These are phyloP conservation scores for Spea bombifrons DNA, from an alignment of 2,113 vertebrate species.

Conservation along the genomic window DNA sequence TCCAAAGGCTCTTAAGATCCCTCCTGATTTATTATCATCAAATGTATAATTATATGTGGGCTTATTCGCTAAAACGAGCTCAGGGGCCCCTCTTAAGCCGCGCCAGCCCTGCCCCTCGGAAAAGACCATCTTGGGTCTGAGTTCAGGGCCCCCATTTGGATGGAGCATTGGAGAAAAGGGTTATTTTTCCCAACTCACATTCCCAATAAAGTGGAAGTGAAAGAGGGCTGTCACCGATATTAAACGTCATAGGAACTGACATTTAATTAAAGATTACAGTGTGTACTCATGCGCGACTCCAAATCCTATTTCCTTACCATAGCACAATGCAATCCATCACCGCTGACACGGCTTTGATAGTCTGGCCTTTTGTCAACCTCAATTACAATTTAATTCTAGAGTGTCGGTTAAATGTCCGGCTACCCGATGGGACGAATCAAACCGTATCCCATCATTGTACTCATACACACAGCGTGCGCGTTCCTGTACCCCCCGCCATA, in stretches of 20 bases:
- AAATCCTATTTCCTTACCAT: background rate
- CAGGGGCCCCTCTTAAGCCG: too few relatives aligned
- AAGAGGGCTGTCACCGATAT: background rate
- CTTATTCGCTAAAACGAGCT: too few relatives aligned
- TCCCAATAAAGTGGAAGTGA: background rate
- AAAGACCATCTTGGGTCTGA: too few relatives aligned
- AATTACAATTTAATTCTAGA: slow-evolving; percentile 3
- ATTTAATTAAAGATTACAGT: slow-evolving; percentile 28
- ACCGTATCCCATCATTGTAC: background rate
- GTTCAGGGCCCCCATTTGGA: too few relatives aligned
- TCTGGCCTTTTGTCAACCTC: slow-evolving; percentile 11
- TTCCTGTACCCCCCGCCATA: background rate
- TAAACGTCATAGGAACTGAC: slow-evolving; percentile 12
- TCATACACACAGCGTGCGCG: background rate
- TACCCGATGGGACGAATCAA: background rate
- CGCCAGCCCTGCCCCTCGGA: too few relatives aligned
- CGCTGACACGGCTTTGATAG: slow-evolving; percentile 4
- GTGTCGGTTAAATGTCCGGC: slow-evolving; percentile 6
- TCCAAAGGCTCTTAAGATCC: too few relatives aligned
- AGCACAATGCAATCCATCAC: slow-evolving; percentile 24
- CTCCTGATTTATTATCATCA: too few relatives aligned
- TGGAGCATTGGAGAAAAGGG: too few relatives aligned
- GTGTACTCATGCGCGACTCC: background rate
- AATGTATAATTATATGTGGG: too few relatives aligned
- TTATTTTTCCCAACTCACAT: background rate